Evolutionary conservation across 2,797 vertebrate species (phyloP).

Genomic region (Schizothorax lantsangensis): DNA sequence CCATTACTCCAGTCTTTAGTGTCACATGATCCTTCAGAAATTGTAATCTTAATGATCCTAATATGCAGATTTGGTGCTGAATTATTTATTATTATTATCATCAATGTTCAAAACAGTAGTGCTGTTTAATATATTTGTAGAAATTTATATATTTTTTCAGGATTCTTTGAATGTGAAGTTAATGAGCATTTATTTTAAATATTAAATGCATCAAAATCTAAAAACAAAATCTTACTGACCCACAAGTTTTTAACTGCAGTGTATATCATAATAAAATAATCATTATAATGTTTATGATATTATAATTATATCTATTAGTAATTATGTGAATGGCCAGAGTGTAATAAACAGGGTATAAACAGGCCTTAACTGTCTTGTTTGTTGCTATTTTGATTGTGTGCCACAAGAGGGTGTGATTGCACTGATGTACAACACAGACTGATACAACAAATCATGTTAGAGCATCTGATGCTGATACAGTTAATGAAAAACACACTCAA

Average conservation of each 20-base stretch:
- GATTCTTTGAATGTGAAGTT: background rate
- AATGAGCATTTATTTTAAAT: background rate
- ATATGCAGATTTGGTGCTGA: background rate
- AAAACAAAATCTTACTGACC: background rate
- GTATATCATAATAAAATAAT: background rate
- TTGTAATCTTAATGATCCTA: background rate
- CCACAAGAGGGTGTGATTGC: conserved; percentile 20
- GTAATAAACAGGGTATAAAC: background rate
- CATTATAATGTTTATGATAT: background rate
- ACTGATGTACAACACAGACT: background rate
- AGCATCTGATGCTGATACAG: background rate
- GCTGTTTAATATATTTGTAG: background rate
- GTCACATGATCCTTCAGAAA: background rate
- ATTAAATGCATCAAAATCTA: background rate
- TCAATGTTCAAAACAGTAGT: background rate
- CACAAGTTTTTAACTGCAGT: background rate
- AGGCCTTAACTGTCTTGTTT: background rate
- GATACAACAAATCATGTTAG: background rate
- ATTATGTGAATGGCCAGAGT: background rate
- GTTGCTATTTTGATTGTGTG: background rate
- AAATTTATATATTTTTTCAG: background rate
- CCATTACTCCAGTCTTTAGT: background rate
- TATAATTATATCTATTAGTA: background rate
- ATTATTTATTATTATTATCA: background rate
- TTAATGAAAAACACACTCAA: background rate